Base-by-base conservation (phyloP, 2,113 vertebrate genomes). In the Ameiurus melas region DNA sequence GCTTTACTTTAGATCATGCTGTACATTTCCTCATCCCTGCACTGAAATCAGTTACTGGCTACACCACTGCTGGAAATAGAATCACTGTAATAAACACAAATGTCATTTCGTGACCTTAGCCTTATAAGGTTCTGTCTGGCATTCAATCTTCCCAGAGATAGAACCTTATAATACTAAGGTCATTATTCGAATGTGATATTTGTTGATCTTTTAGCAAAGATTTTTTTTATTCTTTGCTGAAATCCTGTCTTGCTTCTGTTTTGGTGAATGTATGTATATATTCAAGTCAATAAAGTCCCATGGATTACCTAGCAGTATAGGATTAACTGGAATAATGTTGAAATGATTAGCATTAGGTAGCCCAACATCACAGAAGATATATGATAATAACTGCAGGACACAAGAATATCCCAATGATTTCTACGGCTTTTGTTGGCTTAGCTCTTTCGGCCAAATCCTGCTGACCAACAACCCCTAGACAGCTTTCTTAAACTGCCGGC, bases 1-100 rank as follows among this genome's bases (percentile, higher is more conserved):
- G 20, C 75, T 53, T 79, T n/a, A 80, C 19, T 60, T 82, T 36
- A 36, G 53, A 60, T 60, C 55, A 60, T 60, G 4, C 22, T 55
- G 14, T 58, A 27, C 20, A 43, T 43, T 83, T 60, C 33, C 20
- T 62, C 22, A 25, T 60, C n/a, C 3, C 20, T 36, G 19, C 6
- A 13, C 33, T 43, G 58, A 62, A 83, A 83, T 83, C 12, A 82
- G 13, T 58, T 83, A 2, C 58, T 83, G 80, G 80, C 33, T 60
- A 43, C 20, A 14, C 33, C 80, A 83, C 57, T 62, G 33, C 33
- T 82, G 33, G 57, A 60, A 43, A 83, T 53, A 43, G 30, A 62
- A 83, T 27, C 33, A 39, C 20, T 43, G 33, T 83, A 83, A 83
- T 83, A 62, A 83, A 83, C 80, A 62, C 13, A 83, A 83, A 83